Evolutionary conservation across 2,797 vertebrate genomes (phyloP).

Genomic region (Typhlichthys subterraneus): DNA sequence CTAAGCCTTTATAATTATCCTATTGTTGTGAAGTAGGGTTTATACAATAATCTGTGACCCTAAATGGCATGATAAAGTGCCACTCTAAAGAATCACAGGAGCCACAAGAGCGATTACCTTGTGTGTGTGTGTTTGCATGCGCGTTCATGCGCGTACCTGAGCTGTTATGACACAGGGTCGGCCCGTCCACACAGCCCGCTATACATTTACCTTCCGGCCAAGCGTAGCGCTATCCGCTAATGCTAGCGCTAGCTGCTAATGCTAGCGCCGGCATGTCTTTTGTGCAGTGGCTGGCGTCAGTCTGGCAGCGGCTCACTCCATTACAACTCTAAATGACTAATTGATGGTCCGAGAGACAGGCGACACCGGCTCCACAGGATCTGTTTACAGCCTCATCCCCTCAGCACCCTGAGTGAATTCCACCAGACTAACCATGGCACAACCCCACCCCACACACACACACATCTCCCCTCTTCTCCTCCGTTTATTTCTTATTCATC

Average conservation of each 20-base stretch:
- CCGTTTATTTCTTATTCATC: slow-evolving; percentile 73
- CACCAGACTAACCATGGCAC: slow-evolving; percentile 16
- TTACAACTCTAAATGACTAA: slow-evolving; percentile 80
- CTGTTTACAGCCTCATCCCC: slow-evolving; percentile 66
- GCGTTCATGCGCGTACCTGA: background rate
- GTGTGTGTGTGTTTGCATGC: background rate
- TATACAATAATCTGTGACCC: background rate
- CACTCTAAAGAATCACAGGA: background rate
- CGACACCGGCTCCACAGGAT: slow-evolving; percentile 75
- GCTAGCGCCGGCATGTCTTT: slow-evolving; percentile 51
- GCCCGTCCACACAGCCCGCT: slow-evolving; percentile 6
- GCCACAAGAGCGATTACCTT: background rate
- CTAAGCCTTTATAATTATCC: background rate
- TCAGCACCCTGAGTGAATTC: slow-evolving; percentile 32
- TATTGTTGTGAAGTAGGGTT: background rate
- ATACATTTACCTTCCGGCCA: background rate
- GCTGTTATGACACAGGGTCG: slow-evolving; percentile 13
- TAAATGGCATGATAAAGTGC: background rate
- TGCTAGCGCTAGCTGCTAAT: slow-evolving; percentile 46
- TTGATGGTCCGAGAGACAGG: slow-evolving; percentile 73
- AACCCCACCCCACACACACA: slow-evolving; percentile 27
- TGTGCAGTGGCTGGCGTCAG: slow-evolving; percentile 40
- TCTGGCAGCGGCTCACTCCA: slow-evolving; percentile 66
- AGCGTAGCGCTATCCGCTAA: slow-evolving; percentile 34
- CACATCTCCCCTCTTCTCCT: slow-evolving; percentile 33